phyloP scores from a whole-genome alignment of 2,797 vertebrate species.

The Sphenodon punctatus region DNA sequence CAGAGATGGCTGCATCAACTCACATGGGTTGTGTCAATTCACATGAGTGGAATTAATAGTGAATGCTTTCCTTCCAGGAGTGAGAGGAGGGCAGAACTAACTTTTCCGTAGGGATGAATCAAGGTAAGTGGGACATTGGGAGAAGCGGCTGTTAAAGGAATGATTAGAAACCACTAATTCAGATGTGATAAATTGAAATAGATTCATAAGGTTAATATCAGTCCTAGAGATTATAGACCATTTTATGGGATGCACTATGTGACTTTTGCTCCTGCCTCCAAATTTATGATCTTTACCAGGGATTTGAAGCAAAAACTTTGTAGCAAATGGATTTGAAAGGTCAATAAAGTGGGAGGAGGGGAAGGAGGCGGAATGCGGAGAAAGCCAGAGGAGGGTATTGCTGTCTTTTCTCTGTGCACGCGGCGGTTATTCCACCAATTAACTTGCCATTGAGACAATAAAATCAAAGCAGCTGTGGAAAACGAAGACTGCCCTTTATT shows the following conservation, averaged over 20 bases:
- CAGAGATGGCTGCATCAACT: no score
- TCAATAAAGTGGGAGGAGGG: constrained; percentile 18
- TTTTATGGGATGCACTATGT: constrained; percentile 6
- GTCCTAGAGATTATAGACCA: background rate
- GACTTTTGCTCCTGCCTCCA: background rate
- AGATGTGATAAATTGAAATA: background rate
- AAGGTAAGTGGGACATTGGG: background rate
- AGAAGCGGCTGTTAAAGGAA: background rate
- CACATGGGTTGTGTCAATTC: no score
- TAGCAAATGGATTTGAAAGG: constrained; percentile 10
- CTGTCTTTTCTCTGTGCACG: constrained; percentile 35
- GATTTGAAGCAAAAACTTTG: constrained; percentile 25
- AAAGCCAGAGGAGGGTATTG: background rate
- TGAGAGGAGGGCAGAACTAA: background rate
- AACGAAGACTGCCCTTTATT: constrained; percentile 52
- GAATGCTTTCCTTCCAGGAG: background rate
- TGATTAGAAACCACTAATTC: background rate
- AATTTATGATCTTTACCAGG: constrained; percentile 20
- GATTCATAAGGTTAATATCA: constrained; percentile 13
- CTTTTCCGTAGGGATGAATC: background rate
- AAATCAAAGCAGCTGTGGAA: constrained; percentile 58
- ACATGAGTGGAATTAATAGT: constrained; percentile 8
- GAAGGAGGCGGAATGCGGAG: background rate
- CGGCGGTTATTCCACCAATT: constrained; percentile 60
- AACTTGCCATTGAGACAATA: constrained; percentile 60